These are phyloP conservation scores for Itoplectis maculator DNA, from an alignment of 2,888 invertebrate genomes.

Conservation along the genomic window DNA sequence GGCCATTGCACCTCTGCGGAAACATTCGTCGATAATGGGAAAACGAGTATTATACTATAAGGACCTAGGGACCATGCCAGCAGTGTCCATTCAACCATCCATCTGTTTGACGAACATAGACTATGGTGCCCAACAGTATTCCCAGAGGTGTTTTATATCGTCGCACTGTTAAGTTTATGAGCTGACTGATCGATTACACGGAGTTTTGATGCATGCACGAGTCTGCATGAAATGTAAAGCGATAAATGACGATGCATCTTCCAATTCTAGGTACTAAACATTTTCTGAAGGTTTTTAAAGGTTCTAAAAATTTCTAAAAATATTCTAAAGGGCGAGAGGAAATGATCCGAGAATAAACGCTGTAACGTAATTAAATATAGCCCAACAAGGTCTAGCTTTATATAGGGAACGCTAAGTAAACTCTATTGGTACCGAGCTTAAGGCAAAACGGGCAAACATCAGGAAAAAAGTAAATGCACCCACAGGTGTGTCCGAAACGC, in stretches of 20 bases:
- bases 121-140: slow-evolving; percentile 6
- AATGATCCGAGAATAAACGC: neutral
- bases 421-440: neutral
- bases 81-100: slow-evolving; percentile 39
- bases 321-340: slow-evolving; percentile 17
- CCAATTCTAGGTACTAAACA: slow-evolving; percentile 28
- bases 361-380: slow-evolving; percentile 16
- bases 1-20: slow-evolving; percentile 72
- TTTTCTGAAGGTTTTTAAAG: too few relatives aligned
- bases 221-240: slow-evolving; percentile 1
- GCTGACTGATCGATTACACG: slow-evolving; percentile 22
- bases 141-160: slow-evolving; percentile 29
- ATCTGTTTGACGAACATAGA: slow-evolving; percentile 38
- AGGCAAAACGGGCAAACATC: slow-evolving; percentile 20
- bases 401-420: neutral
- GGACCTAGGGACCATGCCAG: slow-evolving; percentile 31
- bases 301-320: too few relatives aligned
- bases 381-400: slow-evolving; percentile 12
- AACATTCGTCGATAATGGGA: slow-evolving; percentile 72
- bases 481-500: slow-evolving; percentile 51
- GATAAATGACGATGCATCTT: slow-evolving; percentile 21
- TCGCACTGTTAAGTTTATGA: slow-evolving; percentile 17
- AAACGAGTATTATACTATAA: slow-evolving; percentile 58
- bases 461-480: slow-evolving; percentile 42
- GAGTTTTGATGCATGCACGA: slow-evolving; percentile 10